Conservation (phyloP, 2,113 vertebrate genomes). For the Gadus macrocephalus region DNA sequence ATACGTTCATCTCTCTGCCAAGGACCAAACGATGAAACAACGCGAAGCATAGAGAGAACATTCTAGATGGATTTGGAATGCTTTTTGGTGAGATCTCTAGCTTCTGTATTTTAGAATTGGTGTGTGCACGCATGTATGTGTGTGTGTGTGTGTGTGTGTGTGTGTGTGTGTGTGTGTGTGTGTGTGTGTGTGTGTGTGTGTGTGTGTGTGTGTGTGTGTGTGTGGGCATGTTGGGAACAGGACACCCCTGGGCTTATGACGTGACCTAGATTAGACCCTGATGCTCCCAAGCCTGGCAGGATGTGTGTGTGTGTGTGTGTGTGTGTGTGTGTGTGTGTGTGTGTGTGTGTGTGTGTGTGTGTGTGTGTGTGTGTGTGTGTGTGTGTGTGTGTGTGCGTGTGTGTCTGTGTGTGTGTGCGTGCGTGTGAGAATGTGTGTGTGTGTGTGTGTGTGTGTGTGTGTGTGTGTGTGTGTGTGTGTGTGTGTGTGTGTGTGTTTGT, state of each 20-base stretch:
- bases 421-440: background rate
- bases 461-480: too few species aligned
- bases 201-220: slow-evolving; percentile 15
- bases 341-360: background rate
- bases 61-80: background rate
- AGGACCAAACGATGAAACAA: too few species aligned
- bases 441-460: too few species aligned
- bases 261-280: slow-evolving; percentile 69
- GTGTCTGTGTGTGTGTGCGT: too few species aligned
- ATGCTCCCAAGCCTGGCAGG: slow-evolving; percentile 43
- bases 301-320: slow-evolving; percentile 8
- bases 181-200: slow-evolving; percentile 5
- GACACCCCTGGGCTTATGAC: slow-evolving; percentile 61
- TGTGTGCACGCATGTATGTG: background rate
- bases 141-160: slow-evolving; percentile 10
- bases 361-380: slow-evolving; percentile 8
- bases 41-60: too few species aligned
- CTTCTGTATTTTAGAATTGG: background rate
- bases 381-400: background rate
- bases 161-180: slow-evolving; percentile 15
- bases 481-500: too few species aligned
- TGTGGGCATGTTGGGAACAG: slow-evolving; percentile 22
- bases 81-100: background rate
- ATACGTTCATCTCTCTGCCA: too few species aligned
- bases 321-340: slow-evolving; percentile 4